These are phyloP conservation scores for Aproaerema taeniolella DNA, from an alignment of 2,888 invertebrate species.

Conservation along the genomic window DNA sequence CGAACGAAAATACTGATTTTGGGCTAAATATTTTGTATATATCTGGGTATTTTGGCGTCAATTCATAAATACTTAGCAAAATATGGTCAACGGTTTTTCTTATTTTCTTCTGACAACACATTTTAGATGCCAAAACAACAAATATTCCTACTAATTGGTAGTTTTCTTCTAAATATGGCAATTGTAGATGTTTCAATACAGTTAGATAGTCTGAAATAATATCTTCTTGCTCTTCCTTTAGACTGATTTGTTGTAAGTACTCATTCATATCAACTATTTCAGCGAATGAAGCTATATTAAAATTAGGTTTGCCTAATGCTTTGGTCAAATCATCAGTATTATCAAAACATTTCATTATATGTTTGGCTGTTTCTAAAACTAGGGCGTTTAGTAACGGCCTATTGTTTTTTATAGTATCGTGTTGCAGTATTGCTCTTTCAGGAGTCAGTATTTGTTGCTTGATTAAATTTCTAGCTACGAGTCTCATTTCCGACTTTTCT, in stretches of 20 bases:
- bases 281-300: constrained; percentile 39
- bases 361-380: constrained; percentile 47
- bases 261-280: constrained; percentile 37
- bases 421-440: constrained; percentile 34
- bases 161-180: constrained; percentile 58
- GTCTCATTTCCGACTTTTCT: constrained; percentile 41
- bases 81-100: constrained; percentile 42
- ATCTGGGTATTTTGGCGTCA: constrained; percentile 57
- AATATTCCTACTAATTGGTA: constrained; percentile 56
- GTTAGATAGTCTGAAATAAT: constrained; percentile 39
- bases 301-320: constrained; percentile 43
- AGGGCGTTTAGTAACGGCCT: constrained; percentile 43
- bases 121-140: constrained; percentile 51
- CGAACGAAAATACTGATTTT: constrained; percentile 49
- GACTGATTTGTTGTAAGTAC: constrained; percentile 34
- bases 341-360: constrained; percentile 43
- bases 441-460: constrained; percentile 36
- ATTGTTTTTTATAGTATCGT: constrained; percentile 39
- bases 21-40: constrained; percentile 58
- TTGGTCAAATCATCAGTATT: constrained; percentile 46
- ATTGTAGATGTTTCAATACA: constrained; percentile 44
- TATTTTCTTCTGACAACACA: constrained; percentile 51
- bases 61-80: constrained; percentile 53
- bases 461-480: constrained; percentile 45
- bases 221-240: constrained; percentile 33